These are phyloP conservation scores for Tetramorium parvispinum DNA, from an alignment of 1,140 invertebrate genomes.

Conservation along the genomic window DNA sequence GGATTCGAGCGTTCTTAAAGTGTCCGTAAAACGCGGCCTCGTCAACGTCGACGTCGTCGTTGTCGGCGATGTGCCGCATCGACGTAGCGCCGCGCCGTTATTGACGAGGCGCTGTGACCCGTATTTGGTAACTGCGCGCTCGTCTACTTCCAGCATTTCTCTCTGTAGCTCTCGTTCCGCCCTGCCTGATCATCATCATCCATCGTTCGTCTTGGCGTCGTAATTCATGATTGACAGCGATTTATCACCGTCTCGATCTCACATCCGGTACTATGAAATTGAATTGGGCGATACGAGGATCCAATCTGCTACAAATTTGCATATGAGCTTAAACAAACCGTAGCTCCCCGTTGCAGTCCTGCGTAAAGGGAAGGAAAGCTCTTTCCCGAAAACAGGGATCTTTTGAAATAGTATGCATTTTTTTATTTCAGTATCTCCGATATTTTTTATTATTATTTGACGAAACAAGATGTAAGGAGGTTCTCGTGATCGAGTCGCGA, in stretches of 20 bases:
- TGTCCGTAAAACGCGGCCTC: constrained; percentile 25
- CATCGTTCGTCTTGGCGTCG: constrained; percentile 30
- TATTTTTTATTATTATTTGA: background rate
- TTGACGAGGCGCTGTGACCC: constrained; percentile 75
- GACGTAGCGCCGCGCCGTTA: constrained; percentile 68
- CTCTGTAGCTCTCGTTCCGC: constrained; percentile 9
- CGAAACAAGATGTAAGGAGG: background rate
- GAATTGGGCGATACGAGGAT: constrained; percentile 5
- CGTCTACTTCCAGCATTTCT: constrained; percentile 51
- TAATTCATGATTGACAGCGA: constrained; percentile 41
- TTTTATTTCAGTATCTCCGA: background rate
- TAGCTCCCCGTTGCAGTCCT: background rate
- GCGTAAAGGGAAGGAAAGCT: background rate
- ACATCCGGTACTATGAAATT: constrained; percentile 16
- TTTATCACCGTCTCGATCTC: constrained; percentile 34
- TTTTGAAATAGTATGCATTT: background rate
- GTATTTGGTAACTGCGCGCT: constrained; percentile 73
- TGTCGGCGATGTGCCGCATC: constrained; percentile 61
- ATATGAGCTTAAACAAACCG: background rate
- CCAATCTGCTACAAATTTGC: constrained; percentile 28
- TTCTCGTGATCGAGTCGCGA: background rate
- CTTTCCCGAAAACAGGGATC: background rate
- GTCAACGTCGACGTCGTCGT: constrained; percentile 20
- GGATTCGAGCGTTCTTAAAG: constrained; percentile 53
- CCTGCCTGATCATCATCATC: constrained; percentile 34